phyloP scores from a whole-genome alignment of 92 coral and sea anemone species.

The Anthopleura xanthogrammica region DNA sequence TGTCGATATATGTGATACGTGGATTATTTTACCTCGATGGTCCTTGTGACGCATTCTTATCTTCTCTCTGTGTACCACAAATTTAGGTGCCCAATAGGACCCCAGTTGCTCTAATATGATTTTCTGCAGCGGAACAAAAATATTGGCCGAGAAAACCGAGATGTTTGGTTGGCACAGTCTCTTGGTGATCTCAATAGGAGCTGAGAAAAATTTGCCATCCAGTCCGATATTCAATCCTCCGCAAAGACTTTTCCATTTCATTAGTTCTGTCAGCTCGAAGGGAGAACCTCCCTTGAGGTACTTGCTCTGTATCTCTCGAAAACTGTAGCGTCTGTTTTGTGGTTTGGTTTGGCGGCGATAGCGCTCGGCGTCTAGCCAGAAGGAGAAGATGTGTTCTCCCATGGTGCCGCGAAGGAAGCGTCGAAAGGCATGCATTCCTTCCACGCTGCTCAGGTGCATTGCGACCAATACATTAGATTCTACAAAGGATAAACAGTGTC shows the following conservation, averaged over 20 bases:
- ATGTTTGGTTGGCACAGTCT: conserved; percentile 39
- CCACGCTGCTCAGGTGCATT: conserved; percentile 53
- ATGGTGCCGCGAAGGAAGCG: conserved; percentile 68
- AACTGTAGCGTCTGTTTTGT: conserved; percentile 71
- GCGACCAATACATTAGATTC: conserved; percentile 25
- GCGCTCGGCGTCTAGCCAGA: conserved; percentile 90
- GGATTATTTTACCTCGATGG: conserved; percentile 16
- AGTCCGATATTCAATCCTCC: conserved; percentile 43
- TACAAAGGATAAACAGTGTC: background rate
- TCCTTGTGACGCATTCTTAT: conserved; percentile 25
- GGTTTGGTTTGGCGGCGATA: conserved; percentile 71
- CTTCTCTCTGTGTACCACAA: conserved; percentile 58
- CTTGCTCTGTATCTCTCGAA: conserved; percentile 86
- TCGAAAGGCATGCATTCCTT: conserved; percentile 76
- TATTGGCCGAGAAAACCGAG: conserved; percentile 76
- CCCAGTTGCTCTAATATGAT: conserved; percentile 64
- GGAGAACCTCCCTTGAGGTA: conserved; percentile 80
- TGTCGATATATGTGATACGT: too few species aligned
- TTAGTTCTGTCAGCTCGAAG: conserved; percentile 75
- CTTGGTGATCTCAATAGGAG: conserved; percentile 34
- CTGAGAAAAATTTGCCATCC: conserved; percentile 28
- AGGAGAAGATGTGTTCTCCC: conserved; percentile 68
- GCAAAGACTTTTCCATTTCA: conserved; percentile 77
- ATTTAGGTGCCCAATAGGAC: conserved; percentile 87
- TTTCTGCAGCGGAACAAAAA: conserved; percentile 61